Conservation (phyloP, 2,113 vertebrate species). For the Penelope pileata region DNA sequence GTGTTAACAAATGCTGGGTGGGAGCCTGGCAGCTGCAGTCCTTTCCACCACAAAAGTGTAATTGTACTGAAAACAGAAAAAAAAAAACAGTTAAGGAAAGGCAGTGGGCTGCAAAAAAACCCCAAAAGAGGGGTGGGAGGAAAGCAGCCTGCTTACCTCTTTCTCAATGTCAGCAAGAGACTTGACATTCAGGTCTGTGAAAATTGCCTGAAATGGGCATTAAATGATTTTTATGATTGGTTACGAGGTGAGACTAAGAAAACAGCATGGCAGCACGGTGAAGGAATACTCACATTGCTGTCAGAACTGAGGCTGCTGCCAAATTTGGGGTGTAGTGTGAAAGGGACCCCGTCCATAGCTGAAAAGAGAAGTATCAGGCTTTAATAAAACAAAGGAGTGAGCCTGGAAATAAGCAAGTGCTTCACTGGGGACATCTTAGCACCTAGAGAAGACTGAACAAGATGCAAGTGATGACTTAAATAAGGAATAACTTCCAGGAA, state of each 20-base stretch:
- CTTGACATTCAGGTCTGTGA: slow-evolving; percentile 83
- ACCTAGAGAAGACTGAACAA: background rate
- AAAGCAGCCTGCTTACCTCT: slow-evolving; percentile 74
- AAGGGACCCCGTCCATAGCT: slow-evolving; percentile 91
- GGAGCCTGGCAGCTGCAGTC: slow-evolving; percentile 69
- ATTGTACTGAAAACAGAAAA: slow-evolving; percentile 58
- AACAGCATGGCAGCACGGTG: background rate
- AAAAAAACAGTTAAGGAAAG: fast-evolving
- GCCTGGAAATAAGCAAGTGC: fast-evolving
- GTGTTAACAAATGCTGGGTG: slow-evolving; percentile 56
- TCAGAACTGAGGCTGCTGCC: slow-evolving; percentile 49
- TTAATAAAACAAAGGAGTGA: background rate
- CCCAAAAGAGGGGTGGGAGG: fast-evolving
- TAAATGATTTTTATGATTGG: fast-evolving
- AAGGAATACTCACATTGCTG: slow-evolving; percentile 65
- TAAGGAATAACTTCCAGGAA: background rate
- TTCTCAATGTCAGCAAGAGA: slow-evolving; percentile 87
- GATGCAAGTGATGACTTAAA: fast-evolving
- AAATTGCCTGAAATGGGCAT: slow-evolving; percentile 25
- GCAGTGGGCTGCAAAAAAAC: too few relatives aligned
- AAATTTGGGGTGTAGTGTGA: slow-evolving; percentile 85
- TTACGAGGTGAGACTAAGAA: fast-evolving
- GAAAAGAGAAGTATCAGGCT: background rate
- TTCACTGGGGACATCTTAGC: fast-evolving
- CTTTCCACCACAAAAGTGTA: slow-evolving; percentile 77